Conservation (phyloP, 2,888 invertebrate species). For the Acronicta psi region DNA sequence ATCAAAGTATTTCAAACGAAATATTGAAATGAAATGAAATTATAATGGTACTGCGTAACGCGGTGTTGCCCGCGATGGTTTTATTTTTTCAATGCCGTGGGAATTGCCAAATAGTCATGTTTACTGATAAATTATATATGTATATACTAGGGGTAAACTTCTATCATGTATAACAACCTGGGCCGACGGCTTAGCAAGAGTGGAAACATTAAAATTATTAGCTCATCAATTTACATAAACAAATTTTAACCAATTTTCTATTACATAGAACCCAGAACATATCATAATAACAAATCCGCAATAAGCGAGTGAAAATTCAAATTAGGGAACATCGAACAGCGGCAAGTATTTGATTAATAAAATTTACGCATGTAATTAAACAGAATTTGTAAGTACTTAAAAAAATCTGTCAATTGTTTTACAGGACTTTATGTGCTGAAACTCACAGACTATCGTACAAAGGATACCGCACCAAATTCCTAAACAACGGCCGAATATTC, state of each 20-base stretch:
- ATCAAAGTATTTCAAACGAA: constrained; percentile 11
- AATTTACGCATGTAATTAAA: constrained; percentile 3
- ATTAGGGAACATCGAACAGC: background rate
- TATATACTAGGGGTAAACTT: no score
- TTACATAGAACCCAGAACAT: constrained; percentile 5
- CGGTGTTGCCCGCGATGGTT: no score
- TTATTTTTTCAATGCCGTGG: no score
- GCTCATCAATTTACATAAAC: no score
- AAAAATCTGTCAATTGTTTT: background rate
- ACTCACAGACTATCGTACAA: constrained; percentile 15
- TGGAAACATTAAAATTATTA: no score
- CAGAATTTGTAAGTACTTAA: background rate
- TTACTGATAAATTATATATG: no score
- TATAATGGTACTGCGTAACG: no score
- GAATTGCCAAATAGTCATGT: no score
- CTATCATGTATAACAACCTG: no score
- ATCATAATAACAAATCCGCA: constrained; percentile 7
- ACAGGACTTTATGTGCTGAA: background rate
- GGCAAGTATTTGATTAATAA: no score
- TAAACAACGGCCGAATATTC: constrained; percentile 29
- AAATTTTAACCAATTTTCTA: background rate
- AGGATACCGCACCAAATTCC: constrained; percentile 43
- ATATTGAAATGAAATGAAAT: constrained; percentile 9
- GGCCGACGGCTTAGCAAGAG: no score
- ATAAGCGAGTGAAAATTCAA: constrained; percentile 11